Evolutionary conservation across 2,113 vertebrate genomes (phyloP).

Genomic region (Acrocephalus arundinaceus): DNA sequence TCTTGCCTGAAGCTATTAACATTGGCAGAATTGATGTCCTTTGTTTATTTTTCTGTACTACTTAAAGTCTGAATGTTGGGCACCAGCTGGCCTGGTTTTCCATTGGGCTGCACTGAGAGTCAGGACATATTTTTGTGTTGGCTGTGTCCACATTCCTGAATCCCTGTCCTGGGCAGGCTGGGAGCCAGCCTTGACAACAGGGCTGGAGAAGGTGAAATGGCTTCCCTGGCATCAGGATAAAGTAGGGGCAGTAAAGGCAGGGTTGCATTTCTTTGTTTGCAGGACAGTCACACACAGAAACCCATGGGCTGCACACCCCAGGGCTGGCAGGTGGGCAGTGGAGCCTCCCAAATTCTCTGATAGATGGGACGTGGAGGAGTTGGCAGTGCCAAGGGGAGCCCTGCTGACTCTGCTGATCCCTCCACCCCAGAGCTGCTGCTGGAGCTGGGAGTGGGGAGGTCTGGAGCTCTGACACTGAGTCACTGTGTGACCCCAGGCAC

Average conservation of each 20-base stretch:
- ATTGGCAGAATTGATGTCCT: conserved; percentile 32
- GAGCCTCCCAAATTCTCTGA: background rate
- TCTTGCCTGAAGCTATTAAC: conserved; percentile 45
- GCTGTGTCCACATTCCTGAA: background rate
- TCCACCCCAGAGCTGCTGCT: background rate
- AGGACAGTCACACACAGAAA: fast-evolving
- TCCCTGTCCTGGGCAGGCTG: background rate
- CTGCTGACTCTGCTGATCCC: background rate
- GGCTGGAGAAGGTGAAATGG: background rate
- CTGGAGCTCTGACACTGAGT: conserved; percentile 63
- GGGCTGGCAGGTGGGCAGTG: background rate
- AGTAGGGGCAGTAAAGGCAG: background rate
- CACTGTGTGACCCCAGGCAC: conserved; percentile 22
- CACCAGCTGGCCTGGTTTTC: background rate
- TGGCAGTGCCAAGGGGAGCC: background rate
- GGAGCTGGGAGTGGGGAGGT: background rate
- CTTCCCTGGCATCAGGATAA: background rate
- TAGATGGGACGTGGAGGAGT: background rate
- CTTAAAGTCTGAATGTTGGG: conserved; percentile 1
- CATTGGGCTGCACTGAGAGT: background rate
- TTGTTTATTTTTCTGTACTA: conserved; percentile 53
- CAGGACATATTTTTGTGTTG: background rate
- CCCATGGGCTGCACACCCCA: background rate
- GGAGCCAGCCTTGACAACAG: background rate
- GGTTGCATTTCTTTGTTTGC: background rate